These are phyloP conservation scores for Carettochelys insculpta DNA, from an alignment of 2,113 vertebrate genomes.

Conservation along the genomic window DNA sequence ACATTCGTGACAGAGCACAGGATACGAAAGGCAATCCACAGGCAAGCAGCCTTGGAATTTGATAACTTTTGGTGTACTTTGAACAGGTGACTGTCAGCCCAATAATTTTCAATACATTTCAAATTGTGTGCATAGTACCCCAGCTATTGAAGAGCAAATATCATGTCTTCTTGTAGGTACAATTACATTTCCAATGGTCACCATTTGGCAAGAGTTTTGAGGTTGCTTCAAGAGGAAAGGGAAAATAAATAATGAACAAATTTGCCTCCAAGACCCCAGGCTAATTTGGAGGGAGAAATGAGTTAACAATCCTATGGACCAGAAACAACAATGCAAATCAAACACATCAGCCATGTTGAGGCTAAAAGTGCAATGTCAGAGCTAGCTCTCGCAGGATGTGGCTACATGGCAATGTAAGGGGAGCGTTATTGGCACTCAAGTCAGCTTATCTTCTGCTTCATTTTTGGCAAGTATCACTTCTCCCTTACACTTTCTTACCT, in stretches of 20 bases:
- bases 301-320: background rate
- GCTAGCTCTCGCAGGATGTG: background rate
- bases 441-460: too few relatives aligned
- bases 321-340: background rate
- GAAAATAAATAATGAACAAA: background rate
- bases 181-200: background rate
- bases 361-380: background rate
- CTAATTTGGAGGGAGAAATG: background rate
- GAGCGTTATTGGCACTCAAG: too few relatives aligned
- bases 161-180: background rate
- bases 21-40: background rate
- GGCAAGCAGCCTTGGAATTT: background rate
- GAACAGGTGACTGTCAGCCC: background rate
- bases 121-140: background rate
- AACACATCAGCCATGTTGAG: background rate
- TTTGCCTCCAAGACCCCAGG: background rate
- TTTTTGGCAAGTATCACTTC: too few relatives aligned
- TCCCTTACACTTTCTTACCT: too few relatives aligned
- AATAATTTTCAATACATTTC: background rate
- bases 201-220: background rate
- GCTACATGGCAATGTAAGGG: too few relatives aligned
- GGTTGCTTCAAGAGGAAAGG: background rate
- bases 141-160: background rate
- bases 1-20: background rate
- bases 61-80: background rate